A percentile compares a stretch with the other conserved stretches of the same genome.
phyloP scores from a whole-genome alignment of 2,888 invertebrate genomes.

The Acanthosoma haemorrhoidale region DNA sequence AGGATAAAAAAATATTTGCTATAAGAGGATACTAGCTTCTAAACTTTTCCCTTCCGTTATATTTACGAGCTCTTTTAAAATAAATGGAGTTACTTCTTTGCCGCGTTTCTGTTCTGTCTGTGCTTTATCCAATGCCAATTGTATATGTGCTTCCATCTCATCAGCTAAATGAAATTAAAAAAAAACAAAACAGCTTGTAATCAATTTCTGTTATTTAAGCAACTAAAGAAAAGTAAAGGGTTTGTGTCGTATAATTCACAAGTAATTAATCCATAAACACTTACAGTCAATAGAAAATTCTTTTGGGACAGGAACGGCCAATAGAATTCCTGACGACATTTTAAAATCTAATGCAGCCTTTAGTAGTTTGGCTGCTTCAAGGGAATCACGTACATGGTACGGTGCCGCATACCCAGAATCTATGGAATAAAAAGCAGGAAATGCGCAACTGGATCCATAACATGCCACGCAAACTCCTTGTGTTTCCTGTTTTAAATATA shows the following conservation, averaged over 20 bases:
- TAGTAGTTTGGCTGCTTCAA: conserved; percentile 70
- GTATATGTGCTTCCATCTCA: conserved; percentile 64
- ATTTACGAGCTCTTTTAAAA: conserved; percentile 69
- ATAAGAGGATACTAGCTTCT: conserved; percentile 77
- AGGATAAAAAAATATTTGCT: too few species aligned
- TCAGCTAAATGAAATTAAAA: conserved; percentile 46
- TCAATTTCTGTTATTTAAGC: too few species aligned
- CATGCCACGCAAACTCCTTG: conserved; percentile 87
- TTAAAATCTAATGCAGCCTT: conserved; percentile 52
- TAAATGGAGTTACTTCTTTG: conserved; percentile 88
- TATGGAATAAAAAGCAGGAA: conserved; percentile 90
- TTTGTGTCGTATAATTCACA: too few species aligned
- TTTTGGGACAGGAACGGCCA: conserved; percentile 86
- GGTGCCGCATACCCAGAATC: conserved; percentile 69
- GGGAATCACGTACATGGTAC: conserved; percentile 57
- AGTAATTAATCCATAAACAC: too few species aligned
- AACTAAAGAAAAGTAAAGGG: too few species aligned
- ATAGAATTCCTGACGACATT: conserved; percentile 67
- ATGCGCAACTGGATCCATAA: conserved; percentile 60
- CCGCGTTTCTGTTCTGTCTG: conserved; percentile 60
- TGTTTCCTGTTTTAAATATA: conserved; percentile 87
- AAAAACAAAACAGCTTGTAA: neutral
- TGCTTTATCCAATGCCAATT: conserved; percentile 61
- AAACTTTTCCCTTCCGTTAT: conserved; percentile 80
- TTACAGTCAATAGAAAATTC: conserved; percentile 36